Evolutionary conservation across 2,113 vertebrate genomes (phyloP).

Genomic region (Trematocara nigrifrons): DNA sequence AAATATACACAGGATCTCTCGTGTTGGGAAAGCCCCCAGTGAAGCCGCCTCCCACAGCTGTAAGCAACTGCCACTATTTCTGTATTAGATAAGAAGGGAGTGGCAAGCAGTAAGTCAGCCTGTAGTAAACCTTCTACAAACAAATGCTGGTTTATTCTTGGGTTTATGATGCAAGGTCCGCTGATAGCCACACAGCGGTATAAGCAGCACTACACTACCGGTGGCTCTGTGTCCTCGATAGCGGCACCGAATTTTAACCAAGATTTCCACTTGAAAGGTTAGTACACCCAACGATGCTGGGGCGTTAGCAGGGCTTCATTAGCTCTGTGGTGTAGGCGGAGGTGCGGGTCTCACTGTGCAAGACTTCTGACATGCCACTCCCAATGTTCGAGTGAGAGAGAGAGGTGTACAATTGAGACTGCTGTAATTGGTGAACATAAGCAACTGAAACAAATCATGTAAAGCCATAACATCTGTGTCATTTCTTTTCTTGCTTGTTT

Average conservation of each 20-base stretch:
- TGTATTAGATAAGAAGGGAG: slow-evolving; percentile 48
- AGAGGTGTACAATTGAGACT: neutral
- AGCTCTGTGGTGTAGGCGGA: neutral
- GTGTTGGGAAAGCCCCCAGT: slow-evolving; percentile 55
- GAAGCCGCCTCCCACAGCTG: slow-evolving; percentile 11
- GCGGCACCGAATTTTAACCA: neutral
- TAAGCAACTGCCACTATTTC: slow-evolving; percentile 49
- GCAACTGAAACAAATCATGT: neutral
- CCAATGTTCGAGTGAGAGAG: neutral
- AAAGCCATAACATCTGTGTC: neutral
- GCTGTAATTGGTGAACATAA: neutral
- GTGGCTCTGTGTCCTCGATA: neutral
- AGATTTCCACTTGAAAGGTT: neutral
- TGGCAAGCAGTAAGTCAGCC: neutral
- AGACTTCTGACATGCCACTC: neutral
- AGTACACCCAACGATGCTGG: neutral
- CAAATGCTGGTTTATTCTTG: neutral
- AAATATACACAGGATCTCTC: slow-evolving; percentile 44
- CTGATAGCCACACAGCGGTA: neutral
- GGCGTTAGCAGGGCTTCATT: neutral
- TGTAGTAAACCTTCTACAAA: slow-evolving; percentile 5
- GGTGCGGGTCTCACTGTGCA: neutral
- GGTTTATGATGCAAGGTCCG: neutral
- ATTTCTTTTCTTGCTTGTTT: neutral
- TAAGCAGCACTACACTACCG: neutral